Evolutionary conservation across 2,797 vertebrate species (phyloP).

Genomic region (Falco columbarius): DNA sequence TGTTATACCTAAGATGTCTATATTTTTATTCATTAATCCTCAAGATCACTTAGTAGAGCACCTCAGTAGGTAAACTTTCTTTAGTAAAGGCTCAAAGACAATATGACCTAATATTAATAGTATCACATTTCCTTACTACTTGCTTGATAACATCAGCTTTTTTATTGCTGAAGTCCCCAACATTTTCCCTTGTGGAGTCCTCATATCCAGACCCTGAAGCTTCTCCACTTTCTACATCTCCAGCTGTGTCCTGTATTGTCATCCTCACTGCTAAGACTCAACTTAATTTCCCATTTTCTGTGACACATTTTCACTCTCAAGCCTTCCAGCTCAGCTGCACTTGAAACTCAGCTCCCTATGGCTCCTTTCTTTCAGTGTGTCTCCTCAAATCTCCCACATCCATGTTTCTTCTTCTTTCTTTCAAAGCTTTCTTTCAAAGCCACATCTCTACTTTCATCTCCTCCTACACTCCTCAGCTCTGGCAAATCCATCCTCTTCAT

Average conservation of each 20-base stretch:
- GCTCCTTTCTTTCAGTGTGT: not conserved
- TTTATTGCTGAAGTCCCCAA: not conserved
- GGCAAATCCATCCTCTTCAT: conserved; percentile 18
- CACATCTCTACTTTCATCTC: conserved; percentile 56
- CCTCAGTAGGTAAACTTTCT: not conserved
- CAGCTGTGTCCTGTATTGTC: not conserved
- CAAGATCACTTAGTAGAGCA: not conserved
- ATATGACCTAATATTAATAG: not conserved
- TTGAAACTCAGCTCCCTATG: not conserved
- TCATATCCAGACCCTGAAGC: not conserved
- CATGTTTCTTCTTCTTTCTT: conserved; percentile 31
- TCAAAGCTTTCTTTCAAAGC: conserved; percentile 60
- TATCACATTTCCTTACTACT: not conserved
- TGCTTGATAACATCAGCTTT: not conserved
- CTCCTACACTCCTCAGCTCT: conserved; percentile 44
- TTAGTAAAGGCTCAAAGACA: not conserved
- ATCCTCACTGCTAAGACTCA: not conserved
- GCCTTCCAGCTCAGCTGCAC: not conserved
- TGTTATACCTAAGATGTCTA: not conserved
- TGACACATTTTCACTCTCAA: not conserved
- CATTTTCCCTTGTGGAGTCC: not conserved
- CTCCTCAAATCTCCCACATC: conserved; percentile 1
- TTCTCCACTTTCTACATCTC: not conserved
- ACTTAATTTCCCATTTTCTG: not conserved
- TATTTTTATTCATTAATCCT: not conserved